Base-by-base conservation (phyloP, 1,140 invertebrate species). In the Aphelenchoides fujianensis region DNA sequence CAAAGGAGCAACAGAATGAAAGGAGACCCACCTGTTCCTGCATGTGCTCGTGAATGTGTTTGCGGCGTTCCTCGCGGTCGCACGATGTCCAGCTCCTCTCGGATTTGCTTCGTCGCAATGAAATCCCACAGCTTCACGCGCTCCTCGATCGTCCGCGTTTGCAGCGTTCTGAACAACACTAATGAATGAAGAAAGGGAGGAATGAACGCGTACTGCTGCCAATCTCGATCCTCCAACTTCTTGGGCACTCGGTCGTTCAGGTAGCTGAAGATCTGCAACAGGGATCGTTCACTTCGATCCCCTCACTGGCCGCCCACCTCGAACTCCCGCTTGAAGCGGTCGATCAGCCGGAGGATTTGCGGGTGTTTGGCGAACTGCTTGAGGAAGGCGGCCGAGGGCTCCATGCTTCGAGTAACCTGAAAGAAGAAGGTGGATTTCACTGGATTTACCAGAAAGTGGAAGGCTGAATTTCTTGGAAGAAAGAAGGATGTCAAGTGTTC, bases 251-350 rank as follows among this genome's bases (percentile, higher is more conserved):
- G 63, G 53, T 66, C 63, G 36, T 16, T 66, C 27, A 66, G n/a
- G 32, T 36, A 66, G 34, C 63, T 66, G 31, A 19, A 66, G 53
- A 66, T 37, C 63, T 66, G 30, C 37, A 66, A 36, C 12, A 12
- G 12, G 30, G 53, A n/a, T 16, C n/a, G 1, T 66, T 36, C 16
- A 34, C 16, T 35, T 16, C 16, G 53, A 30, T 61, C n/a, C 37
- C 53, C 34, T 5, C 5, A 19, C 28, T 59, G 7, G 34, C 28
- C 12, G 7, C 32, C 12, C 23, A 66, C 63, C 63, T 66, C 63
- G 31, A 66, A 66, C 63, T 66, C 63, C 3, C 53, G 37, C 32
- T 66, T 30, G 3, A 16, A 59, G 12, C 55, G 5, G 12, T 59
- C 55, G 34, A 59, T 19, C 5, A 19, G 5, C 5, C 19, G 5